These are phyloP conservation scores for Scaptomyza cyrtandrae DNA, from an alignment of 2,888 invertebrate genomes.

Conservation along the genomic window DNA sequence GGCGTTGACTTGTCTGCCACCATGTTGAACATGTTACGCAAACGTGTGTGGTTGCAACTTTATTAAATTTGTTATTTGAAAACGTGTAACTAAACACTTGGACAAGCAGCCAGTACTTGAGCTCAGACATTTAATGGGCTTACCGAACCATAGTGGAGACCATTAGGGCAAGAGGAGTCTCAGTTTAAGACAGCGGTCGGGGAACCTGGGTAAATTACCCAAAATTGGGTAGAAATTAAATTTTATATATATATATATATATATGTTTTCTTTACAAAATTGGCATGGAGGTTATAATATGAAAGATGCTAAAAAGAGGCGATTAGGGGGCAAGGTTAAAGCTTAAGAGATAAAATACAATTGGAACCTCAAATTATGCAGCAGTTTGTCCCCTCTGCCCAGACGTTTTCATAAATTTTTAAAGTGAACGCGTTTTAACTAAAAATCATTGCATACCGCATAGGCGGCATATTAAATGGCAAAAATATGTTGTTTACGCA, in stretches of 20 bases:
- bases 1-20: slow-evolving; percentile 1
- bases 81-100: slow-evolving; percentile 23
- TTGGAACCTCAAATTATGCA: slow-evolving; percentile 2
- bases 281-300: too few species aligned
- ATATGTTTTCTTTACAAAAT: too few species aligned
- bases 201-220: too few species aligned
- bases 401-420: slow-evolving; percentile 38
- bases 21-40: background rate
- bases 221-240: too few species aligned
- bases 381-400: background rate
- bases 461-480: too few species aligned
- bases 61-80: slow-evolving; percentile 53
- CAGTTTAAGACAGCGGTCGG: too few species aligned
- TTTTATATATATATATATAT: too few species aligned
- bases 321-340: too few species aligned
- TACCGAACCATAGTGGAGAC: background rate
- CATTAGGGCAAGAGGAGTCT: background rate
- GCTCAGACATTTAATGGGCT: slow-evolving; percentile 10
- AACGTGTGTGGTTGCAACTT: slow-evolving; percentile 33
- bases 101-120: slow-evolving; percentile 39
- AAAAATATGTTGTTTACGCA: slow-evolving; percentile 42
- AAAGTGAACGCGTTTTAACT: slow-evolving; percentile 7
- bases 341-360: too few species aligned
- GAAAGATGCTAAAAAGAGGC: too few species aligned
- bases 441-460: too few species aligned